Evolutionary conservation across 2,888 invertebrate genomes (phyloP), one percentile per base, ranked within the genome.

Genomic region (Allolobophora icterica): DNA sequence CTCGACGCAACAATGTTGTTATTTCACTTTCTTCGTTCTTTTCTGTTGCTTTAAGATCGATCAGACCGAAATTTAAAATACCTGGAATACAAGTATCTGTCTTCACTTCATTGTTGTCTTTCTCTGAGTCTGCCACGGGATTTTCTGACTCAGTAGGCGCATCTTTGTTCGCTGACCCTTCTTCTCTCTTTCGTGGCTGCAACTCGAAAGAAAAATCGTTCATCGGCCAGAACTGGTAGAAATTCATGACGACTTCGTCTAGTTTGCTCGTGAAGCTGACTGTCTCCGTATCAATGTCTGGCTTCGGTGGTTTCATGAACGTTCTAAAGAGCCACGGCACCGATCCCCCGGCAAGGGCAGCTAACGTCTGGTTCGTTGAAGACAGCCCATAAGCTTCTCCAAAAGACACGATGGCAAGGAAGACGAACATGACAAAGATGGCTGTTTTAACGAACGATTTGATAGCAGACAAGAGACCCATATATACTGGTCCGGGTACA

Each of bases 381-480:
- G 95, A 95, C 92, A 95, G 94, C 58, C 93, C 93, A 91, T 94
- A 94, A 0, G 94, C 94, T 89, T 94, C 94, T 84, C 95, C 95
- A 93, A 95, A 95, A 8, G 95, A 94, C 94, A 95, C 94, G 42
- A 95, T 94, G 35, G 95, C 94, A 52, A 95, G 94, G 94, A 95
- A 94, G 11, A 95, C 95, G 92, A 95, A 94, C 90, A 94, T 93
- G 2, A 95, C 93, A 92, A 95, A 95, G 13, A 94, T 92, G 0
- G 95, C 94, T 90, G 94, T 94, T 33, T 94, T 94, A 89, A 94
- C 92, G 92, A 95, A 95, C 92, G 95, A 94, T 33, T 94, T 94
- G 17, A 94, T 94, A 30, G 95, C 95, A 35, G 94, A 93, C 21
- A 95, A 91, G 13, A 94, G 93, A 91, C 94, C 94, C 11, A 94